A percentile compares a stretch with the other conserved stretches of the same genome.
phyloP scores from a whole-genome alignment of 2,113 vertebrate genomes.

The Cathartes aura region DNA sequence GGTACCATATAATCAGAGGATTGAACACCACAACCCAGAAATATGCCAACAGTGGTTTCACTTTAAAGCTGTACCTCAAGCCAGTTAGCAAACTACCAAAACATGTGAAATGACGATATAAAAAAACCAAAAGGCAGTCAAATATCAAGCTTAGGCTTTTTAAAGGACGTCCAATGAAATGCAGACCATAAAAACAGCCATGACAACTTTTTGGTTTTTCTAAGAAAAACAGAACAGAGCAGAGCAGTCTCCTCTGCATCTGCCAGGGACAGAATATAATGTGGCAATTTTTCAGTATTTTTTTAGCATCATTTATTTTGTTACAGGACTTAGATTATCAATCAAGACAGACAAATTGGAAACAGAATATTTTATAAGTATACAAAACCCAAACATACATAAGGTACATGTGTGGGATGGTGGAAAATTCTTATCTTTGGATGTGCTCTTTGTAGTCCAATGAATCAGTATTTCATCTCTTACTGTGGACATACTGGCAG shows the following conservation, averaged over 20 bases:
- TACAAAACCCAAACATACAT: neutral
- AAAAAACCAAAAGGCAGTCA: neutral
- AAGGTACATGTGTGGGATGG: neutral
- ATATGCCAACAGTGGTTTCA: neutral
- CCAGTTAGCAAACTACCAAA: neutral
- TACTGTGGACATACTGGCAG: neutral
- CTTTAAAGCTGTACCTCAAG: neutral
- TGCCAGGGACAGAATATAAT: neutral
- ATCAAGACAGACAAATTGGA: neutral
- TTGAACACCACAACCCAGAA: neutral
- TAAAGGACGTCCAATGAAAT: neutral
- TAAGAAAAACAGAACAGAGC: neutral
- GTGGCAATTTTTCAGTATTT: neutral
- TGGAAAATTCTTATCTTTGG: neutral
- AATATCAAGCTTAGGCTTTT: neutral
- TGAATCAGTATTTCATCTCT: neutral
- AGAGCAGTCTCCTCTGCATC: neutral
- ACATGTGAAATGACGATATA: neutral
- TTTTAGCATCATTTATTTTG: neutral
- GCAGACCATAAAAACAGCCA: neutral
- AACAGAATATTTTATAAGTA: neutral
- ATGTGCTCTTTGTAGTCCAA: neutral
- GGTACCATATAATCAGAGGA: neutral
- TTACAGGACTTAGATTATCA: neutral
- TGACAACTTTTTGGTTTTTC: neutral